Percentiles rank a stretch among this genome's conserved stretches.
Conservation (phyloP, 2,797 vertebrate genomes). For the Odontamblyopus lacepedii region DNA sequence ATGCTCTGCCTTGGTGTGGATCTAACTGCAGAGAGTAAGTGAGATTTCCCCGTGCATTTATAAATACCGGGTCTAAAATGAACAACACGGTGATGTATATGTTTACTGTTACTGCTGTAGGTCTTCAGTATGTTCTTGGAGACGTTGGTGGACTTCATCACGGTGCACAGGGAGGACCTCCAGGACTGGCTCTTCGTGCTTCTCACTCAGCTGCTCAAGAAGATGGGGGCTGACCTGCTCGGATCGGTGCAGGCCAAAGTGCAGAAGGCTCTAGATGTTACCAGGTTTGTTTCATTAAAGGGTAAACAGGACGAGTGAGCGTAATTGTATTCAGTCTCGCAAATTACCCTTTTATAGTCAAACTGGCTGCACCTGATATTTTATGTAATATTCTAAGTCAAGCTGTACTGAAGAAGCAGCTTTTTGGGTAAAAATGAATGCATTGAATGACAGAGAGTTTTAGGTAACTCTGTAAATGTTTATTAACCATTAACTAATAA, state of each 20-base stretch:
- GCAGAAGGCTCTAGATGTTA: slow-evolving; percentile 93
- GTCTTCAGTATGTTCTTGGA: slow-evolving; percentile 99
- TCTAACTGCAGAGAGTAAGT: slow-evolving; percentile 99
- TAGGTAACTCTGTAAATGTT: no score
- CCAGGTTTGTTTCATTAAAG: slow-evolving; percentile 77
- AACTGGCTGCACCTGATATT: no score
- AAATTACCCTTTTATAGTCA: no score
- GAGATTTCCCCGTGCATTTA: slow-evolving; percentile 36
- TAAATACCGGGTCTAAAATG: neutral
- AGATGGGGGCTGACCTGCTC: slow-evolving; percentile 95
- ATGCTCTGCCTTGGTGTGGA: slow-evolving; percentile 94
- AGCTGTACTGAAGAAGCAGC: no score
- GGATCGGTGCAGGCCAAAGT: slow-evolving; percentile 97
- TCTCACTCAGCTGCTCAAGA: slow-evolving; percentile 95
- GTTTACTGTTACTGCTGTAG: slow-evolving; percentile 55
- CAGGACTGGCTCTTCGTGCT: slow-evolving; percentile 97
- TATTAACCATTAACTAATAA: no score
- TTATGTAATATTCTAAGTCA: no score
- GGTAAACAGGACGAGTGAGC: neutral
- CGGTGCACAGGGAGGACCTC: slow-evolving; percentile 91
- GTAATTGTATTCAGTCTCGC: no score
- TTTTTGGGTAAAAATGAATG: no score
- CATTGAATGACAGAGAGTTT: no score
- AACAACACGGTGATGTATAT: neutral
- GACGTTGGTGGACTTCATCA: slow-evolving; percentile 95